A percentile compares a stretch with the other conserved stretches of the same genome.
Evolutionary conservation across 2,888 invertebrate species (phyloP).

Genomic region (Orthosia gothica): DNA sequence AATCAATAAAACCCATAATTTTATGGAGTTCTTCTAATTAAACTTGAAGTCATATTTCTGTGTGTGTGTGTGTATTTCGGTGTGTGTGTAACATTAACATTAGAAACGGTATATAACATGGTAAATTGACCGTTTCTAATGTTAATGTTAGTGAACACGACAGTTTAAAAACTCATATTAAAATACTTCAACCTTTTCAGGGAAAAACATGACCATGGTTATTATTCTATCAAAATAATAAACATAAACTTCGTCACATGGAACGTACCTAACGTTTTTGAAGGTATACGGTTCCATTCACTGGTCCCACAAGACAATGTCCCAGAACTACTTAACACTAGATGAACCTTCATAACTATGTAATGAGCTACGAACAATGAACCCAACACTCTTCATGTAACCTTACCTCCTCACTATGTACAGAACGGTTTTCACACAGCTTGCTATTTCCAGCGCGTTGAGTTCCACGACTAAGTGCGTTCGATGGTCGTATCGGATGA

Average conservation of each 20-base stretch:
- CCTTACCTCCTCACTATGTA: background rate
- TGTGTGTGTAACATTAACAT: too few species aligned
- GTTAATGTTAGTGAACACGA: too few species aligned
- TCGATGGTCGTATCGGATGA: conserved; percentile 23
- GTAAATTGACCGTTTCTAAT: too few species aligned
- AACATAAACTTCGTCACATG: too few species aligned
- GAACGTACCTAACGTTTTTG: background rate
- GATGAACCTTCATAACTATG: background rate
- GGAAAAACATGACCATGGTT: too few species aligned
- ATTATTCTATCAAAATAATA: too few species aligned
- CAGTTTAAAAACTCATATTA: too few species aligned
- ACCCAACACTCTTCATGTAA: conserved; percentile 22
- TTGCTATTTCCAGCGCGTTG: conserved; percentile 32
- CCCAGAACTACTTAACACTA: background rate
- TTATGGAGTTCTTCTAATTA: background rate
- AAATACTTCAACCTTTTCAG: too few species aligned
- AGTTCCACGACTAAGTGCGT: conserved; percentile 50
- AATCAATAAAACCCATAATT: too few species aligned
- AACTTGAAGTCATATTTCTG: background rate
- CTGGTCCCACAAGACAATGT: background rate
- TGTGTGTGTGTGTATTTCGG: too few species aligned
- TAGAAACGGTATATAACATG: too few species aligned
- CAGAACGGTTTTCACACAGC: conserved; percentile 5
- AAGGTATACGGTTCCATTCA: background rate
- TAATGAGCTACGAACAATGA: background rate